Evolutionary conservation across 92 coral and sea anemone species (phyloP), one percentile per base, ranked within the genome.

Genomic region (Parazoanthus swiftii): DNA sequence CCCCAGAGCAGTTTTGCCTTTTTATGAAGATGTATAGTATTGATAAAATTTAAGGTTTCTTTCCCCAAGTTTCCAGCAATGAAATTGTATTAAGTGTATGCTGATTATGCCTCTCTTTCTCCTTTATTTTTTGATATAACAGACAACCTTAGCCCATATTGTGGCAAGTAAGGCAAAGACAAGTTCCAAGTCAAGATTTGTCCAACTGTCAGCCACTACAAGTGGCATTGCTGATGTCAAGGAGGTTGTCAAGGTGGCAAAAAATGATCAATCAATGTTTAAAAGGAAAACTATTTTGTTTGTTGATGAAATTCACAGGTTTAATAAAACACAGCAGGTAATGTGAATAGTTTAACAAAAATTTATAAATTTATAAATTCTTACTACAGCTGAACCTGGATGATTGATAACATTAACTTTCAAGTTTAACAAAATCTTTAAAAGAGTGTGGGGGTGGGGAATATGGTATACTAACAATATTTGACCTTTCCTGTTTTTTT

Each of bases 321-420:
- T 97, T 91, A 97, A 97, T 88, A 97, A 97, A 80, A 90, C 95
- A 81, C 99, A 97, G 70, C 99, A 97, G 98, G 98, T 94, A 78
- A 70, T 71, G 38, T 26, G 76, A 26, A 16, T 59, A 59, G 56
- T 50, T 59, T 59, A 20, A 59, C 67, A 3, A 15, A 1, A 59
- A 29, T 29, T 29, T 29, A 29, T 0, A 29, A 29, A 29, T 29
- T 29, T 29, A 29, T 29, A 29, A 29, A 29, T 29, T 29, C 33
- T 29, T 29, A 29, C n/a, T n/a, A n/a, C n/a, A n/a, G n/a, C 33
- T 29, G 33, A 29, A 29, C 33, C 33, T 29, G 33, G 33, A 0
- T 29, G 33, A 29, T 29, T 29, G 33, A 29, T 0, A 29, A 29
- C 33, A 29, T 29, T 29, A 0, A 29, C 33, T 29, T 29, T 29